Evolutionary conservation across 2,797 vertebrate genomes (phyloP), one percentile per base, ranked within the genome.

Genomic region (Amazona finschi): DNA sequence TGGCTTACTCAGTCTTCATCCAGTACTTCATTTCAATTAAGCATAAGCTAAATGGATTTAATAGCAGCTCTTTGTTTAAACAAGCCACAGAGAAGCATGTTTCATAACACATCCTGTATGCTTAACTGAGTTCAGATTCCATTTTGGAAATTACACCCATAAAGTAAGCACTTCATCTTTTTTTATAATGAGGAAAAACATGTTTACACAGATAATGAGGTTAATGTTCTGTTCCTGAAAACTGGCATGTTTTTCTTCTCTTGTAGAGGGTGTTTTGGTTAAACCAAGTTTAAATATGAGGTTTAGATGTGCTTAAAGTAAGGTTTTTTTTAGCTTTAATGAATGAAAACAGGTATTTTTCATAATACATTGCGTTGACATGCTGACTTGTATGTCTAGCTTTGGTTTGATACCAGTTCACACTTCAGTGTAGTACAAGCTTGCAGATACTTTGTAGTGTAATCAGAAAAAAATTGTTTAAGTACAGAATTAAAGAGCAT

Each of bases 31-130:
- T 96, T 97, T 97, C 67, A 95, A 76, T 96, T 95, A 95, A 85
- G 95, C 89, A 78, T 50, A 95, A 93, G 75, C 89, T 96, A 96
- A 97, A 85, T 96, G 91, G 83, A 39, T 94, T 65, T 96, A 78
- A 84, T 82, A 96, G 73, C 96, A 88, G 72, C 67, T 92, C 91
- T 92, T 85, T 95, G 80, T 86, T 95, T 96, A 85, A 95, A 91
- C 87, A 97, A 94, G 95, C 82, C 92, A 58, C 93, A 58, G 65
- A 84, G 76, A 76, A 84, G 25, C 67, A 70, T 94, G 79, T 94
- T 97, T 96, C 43, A 44, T 95, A 90, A 94, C 55, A 82, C 72
- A 82, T 84, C 61, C 73, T 74, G 49, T 92, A 79, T 90, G 91
- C 93, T 91, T 90, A 90, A 78, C 71, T 53, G 88, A 77, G 76